These are phyloP conservation scores for Oryctes rhinoceros DNA, from an alignment of 1,140 invertebrate species.

Conservation along the genomic window DNA sequence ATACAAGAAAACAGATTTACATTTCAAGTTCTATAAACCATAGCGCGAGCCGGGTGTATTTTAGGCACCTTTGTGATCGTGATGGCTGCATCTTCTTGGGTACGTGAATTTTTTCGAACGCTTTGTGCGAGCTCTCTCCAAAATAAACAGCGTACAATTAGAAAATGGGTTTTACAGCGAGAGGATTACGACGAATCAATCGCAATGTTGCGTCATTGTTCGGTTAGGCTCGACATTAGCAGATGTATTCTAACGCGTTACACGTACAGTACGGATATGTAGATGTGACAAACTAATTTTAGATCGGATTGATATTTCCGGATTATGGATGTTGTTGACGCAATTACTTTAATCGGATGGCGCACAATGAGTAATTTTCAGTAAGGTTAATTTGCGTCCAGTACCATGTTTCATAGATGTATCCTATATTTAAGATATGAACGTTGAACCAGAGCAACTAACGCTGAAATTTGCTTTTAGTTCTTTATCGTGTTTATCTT, in stretches of 20 bases:
- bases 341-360: too few relatives aligned
- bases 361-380: too few relatives aligned
- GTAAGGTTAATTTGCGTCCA: too few relatives aligned
- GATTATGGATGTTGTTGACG: too few relatives aligned
- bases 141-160: background rate
- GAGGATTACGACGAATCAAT: background rate
- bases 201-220: background rate
- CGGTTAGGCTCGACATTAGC: background rate
- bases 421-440: too few relatives aligned
- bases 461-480: too few relatives aligned
- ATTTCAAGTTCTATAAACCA: background rate
- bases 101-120: background rate
- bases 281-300: too few relatives aligned
- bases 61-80: background rate
- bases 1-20: conserved; percentile 4
- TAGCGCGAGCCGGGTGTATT: background rate
- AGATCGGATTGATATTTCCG: too few relatives aligned
- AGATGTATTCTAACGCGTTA: background rate
- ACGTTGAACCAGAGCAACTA: too few relatives aligned
- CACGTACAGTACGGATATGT: background rate
- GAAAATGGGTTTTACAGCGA: background rate
- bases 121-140: background rate
- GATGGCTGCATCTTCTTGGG: background rate
- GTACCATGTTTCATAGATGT: too few relatives aligned
- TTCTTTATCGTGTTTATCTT: too few relatives aligned